These are phyloP conservation scores for Plebejus argus DNA, from an alignment of 2,888 invertebrate species.

Conservation along the genomic window DNA sequence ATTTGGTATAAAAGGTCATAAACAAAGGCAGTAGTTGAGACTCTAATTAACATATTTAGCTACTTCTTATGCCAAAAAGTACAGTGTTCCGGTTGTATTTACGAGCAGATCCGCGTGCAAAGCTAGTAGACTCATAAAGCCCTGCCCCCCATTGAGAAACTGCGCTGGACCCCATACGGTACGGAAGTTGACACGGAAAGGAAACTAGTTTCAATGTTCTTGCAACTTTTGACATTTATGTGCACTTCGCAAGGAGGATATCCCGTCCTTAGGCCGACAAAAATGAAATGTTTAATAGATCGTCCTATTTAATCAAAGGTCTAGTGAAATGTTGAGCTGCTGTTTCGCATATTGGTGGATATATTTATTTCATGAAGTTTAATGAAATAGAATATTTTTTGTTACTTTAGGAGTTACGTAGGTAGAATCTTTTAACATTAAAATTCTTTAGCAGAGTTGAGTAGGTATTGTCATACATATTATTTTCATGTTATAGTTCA, in stretches of 20 bases:
- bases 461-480: not conserved
- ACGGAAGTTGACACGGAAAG: not conserved
- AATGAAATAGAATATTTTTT: too few relatives aligned
- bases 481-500: not conserved
- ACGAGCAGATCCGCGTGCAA: not conserved
- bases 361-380: too few relatives aligned
- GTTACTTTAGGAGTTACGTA: too few relatives aligned
- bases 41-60: not conserved
- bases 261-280: not conserved
- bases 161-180: slow-evolving; percentile 10
- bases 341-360: not conserved
- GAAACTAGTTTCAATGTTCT: not conserved
- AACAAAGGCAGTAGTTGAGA: too few relatives aligned
- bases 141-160: not conserved
- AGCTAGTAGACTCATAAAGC: not conserved
- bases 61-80: not conserved
- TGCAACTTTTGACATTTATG: slow-evolving; percentile 13
- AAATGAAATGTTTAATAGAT: not conserved
- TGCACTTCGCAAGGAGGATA: not conserved
- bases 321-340: not conserved
- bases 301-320: not conserved
- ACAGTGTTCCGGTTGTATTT: not conserved
- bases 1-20: too few relatives aligned
- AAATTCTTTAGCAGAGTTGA: too few relatives aligned
- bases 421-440: too few relatives aligned